These are phyloP conservation scores for Melanchra persicariae DNA, from an alignment of 2,888 invertebrate genomes.

Conservation along the genomic window DNA sequence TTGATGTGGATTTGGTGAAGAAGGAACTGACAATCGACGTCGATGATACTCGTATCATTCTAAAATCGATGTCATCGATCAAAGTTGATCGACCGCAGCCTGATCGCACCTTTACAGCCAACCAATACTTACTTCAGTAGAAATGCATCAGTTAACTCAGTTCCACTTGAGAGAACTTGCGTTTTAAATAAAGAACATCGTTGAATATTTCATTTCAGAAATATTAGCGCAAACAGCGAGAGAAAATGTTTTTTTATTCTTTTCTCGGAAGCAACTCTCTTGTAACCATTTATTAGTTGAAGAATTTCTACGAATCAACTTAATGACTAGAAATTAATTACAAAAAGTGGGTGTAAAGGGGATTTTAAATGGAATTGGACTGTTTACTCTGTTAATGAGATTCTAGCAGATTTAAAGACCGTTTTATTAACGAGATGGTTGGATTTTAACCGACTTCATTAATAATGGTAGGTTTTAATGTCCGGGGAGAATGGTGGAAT, in stretches of 20 bases:
- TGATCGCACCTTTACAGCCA: constrained; percentile 1
- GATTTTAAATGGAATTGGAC: constrained; percentile 7
- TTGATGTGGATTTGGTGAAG: too few species aligned
- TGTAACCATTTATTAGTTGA: background rate
- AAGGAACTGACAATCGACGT: background rate
- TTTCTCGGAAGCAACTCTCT: background rate
- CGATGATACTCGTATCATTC: background rate
- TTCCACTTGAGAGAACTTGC: constrained; percentile 12
- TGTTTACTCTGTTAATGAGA: constrained; percentile 23
- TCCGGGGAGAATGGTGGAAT: background rate
- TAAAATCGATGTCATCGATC: background rate
- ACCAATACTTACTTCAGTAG: constrained; percentile 22
- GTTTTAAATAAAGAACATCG: constrained; percentile 12
- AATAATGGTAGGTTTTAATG: background rate
- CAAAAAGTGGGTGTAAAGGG: background rate
- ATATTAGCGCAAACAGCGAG: constrained; percentile 1
- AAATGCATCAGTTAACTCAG: constrained; percentile 31
- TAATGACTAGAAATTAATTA: constrained; percentile 1
- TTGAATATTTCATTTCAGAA: constrained; percentile 26
- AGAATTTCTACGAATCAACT: background rate
- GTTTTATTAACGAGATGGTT: background rate
- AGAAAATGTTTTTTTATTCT: background rate
- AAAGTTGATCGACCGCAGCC: background rate
- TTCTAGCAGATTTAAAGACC: constrained; percentile 21
- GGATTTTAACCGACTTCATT: constrained; percentile 3